Evolutionary conservation across 1,140 invertebrate species (phyloP).

Genomic region (Temnothorax nylanderi): DNA sequence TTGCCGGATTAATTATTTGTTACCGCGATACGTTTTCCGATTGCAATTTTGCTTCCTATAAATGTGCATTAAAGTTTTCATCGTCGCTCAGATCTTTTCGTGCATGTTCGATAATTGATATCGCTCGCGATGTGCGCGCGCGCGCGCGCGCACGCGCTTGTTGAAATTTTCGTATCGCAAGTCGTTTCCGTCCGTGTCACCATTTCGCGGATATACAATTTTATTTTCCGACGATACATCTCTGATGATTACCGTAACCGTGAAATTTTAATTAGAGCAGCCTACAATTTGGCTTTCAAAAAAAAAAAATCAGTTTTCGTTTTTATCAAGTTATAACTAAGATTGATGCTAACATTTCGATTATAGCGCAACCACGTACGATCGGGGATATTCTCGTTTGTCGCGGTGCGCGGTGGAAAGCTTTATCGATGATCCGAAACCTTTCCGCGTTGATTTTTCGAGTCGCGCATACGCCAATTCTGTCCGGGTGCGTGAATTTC

Average conservation of each 20-base stretch:
- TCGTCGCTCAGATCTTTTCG: background rate
- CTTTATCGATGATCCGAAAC: too few species aligned
- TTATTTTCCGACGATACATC: background rate
- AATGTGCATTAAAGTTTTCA: conserved; percentile 27
- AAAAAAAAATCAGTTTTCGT: background rate
- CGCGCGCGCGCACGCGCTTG: too few species aligned
- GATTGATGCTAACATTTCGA: background rate
- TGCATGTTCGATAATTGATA: background rate
- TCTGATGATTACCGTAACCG: background rate
- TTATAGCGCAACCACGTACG: background rate
- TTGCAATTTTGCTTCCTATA: conserved; percentile 35
- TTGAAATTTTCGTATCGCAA: conserved; percentile 1
- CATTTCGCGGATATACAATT: conserved; percentile 20
- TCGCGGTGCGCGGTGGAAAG: background rate
- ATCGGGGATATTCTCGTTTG: background rate
- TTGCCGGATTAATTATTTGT: conserved; percentile 48
- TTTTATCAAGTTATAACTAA: conserved; percentile 9
- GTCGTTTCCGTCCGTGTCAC: background rate
- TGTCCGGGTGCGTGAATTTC: conserved; percentile 19
- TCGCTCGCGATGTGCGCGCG: too few species aligned
- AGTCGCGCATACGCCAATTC: background rate
- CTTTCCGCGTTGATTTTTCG: background rate
- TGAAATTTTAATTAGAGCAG: conserved; percentile 28
- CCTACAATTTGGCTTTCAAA: background rate
- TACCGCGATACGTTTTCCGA: conserved; percentile 16